Conservation (phyloP, 2,797 vertebrate genomes). For the Danio albolineatus region DNA sequence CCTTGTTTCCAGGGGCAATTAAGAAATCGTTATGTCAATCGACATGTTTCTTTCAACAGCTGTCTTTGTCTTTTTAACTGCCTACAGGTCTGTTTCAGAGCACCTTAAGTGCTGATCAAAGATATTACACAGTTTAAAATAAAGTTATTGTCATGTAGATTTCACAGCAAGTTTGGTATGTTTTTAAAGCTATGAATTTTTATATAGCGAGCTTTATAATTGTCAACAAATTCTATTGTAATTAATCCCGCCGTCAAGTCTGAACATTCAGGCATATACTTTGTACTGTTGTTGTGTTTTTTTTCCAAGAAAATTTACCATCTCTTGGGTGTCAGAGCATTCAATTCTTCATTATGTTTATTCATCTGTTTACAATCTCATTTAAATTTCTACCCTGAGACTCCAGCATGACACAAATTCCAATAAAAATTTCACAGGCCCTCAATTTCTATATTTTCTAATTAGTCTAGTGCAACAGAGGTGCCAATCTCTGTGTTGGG, state of each 20-base stretch:
- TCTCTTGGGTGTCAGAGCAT: constrained; percentile 20
- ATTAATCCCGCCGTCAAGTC: neutral
- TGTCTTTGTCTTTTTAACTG: neutral
- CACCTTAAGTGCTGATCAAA: neutral
- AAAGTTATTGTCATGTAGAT: neutral
- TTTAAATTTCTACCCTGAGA: constrained; percentile 38
- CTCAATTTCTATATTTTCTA: constrained; percentile 33
- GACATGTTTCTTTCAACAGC: constrained; percentile 10
- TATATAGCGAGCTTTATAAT: no score
- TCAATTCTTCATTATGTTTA: constrained; percentile 46
- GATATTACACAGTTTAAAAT: neutral
- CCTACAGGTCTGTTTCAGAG: neutral
- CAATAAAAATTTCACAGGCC: constrained; percentile 52
- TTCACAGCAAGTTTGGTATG: neutral
- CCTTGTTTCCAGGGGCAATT: constrained; percentile 27
- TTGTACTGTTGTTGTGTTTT: neutral
- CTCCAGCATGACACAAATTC: constrained; percentile 42
- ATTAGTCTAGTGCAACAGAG: constrained; percentile 45
- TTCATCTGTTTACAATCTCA: constrained; percentile 43
- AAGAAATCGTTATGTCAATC: neutral
- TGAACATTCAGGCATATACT: neutral
- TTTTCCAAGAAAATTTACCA: neutral
- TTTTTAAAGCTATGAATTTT: no score
- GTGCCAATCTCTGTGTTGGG: constrained; percentile 29
- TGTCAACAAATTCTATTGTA: neutral